phyloP scores from a whole-genome alignment of 2,888 invertebrate genomes.

The Adineta ricciae region DNA sequence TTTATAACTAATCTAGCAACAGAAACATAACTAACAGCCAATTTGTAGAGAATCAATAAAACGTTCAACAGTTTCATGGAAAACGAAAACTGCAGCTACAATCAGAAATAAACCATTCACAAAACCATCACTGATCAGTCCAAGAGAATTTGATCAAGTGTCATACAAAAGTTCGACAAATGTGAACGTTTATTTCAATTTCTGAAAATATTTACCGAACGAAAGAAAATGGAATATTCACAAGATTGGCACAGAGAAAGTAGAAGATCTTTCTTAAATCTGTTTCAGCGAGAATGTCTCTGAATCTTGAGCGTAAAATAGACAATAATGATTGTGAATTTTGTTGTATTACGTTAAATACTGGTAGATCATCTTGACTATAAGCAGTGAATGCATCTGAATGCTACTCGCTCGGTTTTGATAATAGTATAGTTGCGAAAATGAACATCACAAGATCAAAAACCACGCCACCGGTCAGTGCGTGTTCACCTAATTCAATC shows the following conservation, averaged over 20 bases:
- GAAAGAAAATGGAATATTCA: background rate
- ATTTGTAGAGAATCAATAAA: conserved; percentile 53
- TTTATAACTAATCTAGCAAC: conserved; percentile 55
- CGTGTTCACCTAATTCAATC: conserved; percentile 12
- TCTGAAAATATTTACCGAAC: background rate
- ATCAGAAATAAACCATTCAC: conserved; percentile 56
- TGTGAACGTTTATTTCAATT: conserved; percentile 44
- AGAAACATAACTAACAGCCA: conserved; percentile 52
- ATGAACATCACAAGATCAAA: conserved; percentile 25
- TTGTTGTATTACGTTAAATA: conserved; percentile 26
- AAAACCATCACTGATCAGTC: conserved; percentile 57
- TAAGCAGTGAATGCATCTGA: conserved; percentile 29
- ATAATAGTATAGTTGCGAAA: conserved; percentile 20
- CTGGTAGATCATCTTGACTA: conserved; percentile 19
- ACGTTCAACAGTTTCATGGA: conserved; percentile 53
- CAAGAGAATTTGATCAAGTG: conserved; percentile 56
- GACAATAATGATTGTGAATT: conserved; percentile 22
- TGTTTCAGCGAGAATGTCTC: conserved; percentile 22
- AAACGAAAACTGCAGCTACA: conserved; percentile 55
- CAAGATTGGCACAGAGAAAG: conserved; percentile 32
- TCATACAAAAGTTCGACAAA: conserved; percentile 56
- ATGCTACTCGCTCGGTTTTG: background rate
- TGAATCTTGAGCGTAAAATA: background rate
- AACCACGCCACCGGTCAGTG: conserved; percentile 27
- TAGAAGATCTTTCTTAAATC: conserved; percentile 34